phyloP scores from a whole-genome alignment of 1,140 invertebrate genomes.

The Trichonephila clavipes region DNA sequence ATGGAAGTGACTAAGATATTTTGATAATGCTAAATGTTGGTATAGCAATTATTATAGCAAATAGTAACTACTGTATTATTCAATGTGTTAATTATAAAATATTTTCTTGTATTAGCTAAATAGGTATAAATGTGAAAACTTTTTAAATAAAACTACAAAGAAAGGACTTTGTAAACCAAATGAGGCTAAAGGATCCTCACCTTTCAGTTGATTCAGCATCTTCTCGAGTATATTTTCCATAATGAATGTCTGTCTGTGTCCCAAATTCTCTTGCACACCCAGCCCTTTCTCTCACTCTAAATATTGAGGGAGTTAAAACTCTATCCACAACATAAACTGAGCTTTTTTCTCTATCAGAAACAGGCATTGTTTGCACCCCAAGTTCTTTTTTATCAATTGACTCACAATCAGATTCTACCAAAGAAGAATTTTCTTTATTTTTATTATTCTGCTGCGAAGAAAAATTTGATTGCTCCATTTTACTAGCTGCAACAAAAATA shows the following conservation, averaged over 20 bases:
- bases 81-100: too few species aligned
- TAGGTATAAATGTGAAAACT: too few species aligned
- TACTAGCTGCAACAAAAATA: not conserved
- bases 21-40: too few species aligned
- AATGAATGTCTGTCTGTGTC: slow-evolving; percentile 71
- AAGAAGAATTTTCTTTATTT: not conserved
- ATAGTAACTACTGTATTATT: too few species aligned
- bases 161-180: not conserved
- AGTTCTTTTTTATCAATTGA: slow-evolving; percentile 58
- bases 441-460: not conserved
- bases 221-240: slow-evolving; percentile 60
- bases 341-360: slow-evolving; percentile 57
- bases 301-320: slow-evolving; percentile 72
- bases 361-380: slow-evolving; percentile 65
- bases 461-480: not conserved
- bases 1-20: too few species aligned
- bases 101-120: too few species aligned
- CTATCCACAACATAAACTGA: slow-evolving; percentile 68
- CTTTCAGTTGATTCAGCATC: slow-evolving; percentile 72
- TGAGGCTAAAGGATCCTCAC: not conserved
- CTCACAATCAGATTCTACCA: not conserved
- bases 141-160: too few species aligned
- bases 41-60: too few species aligned
- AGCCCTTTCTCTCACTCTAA: slow-evolving; percentile 61
- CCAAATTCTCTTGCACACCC: slow-evolving; percentile 59